These are phyloP conservation scores for Struthidea cinerea DNA, from an alignment of 2,113 vertebrate species.

Conservation along the genomic window DNA sequence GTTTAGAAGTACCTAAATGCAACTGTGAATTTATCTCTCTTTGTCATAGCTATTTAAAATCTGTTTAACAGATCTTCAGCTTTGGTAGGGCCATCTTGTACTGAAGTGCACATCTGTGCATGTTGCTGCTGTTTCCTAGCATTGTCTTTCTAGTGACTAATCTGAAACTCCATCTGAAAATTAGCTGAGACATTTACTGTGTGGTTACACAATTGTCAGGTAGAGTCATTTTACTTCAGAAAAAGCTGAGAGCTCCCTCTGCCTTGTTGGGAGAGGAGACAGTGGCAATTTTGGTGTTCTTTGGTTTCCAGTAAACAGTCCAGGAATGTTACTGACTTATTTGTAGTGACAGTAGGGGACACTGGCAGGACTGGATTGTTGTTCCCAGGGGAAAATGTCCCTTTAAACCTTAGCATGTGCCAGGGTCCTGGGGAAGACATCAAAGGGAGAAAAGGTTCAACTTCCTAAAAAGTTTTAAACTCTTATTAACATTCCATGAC, in stretches of 20 bases:
- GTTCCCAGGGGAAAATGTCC: not conserved
- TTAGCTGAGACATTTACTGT: not conserved
- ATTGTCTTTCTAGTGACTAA: constrained; percentile 23
- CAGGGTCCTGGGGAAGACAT: not conserved
- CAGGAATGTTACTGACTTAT: not conserved
- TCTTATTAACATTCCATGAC: not conserved
- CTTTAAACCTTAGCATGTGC: not conserved
- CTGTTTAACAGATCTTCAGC: not conserved
- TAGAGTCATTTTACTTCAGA: not conserved
- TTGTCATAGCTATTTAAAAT: not conserved
- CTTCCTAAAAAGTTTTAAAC: not conserved
- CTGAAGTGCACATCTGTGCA: not conserved
- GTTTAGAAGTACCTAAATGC: not conserved
- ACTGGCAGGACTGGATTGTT: not conserved
- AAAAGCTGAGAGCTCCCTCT: not conserved
- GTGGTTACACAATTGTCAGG: not conserved
- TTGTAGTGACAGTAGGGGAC: not conserved
- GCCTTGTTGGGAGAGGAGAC: not conserved
- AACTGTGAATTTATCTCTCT: not conserved
- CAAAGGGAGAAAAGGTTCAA: not conserved
- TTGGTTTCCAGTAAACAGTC: not conserved
- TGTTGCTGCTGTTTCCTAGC: not conserved
- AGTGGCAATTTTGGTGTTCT: not conserved
- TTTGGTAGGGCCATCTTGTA: not conserved
- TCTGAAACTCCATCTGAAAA: constrained; percentile 14